phyloP scores from a whole-genome alignment of 35 echinoderm and acorn worm genomes.

The Holothuria glaberrima region DNA sequence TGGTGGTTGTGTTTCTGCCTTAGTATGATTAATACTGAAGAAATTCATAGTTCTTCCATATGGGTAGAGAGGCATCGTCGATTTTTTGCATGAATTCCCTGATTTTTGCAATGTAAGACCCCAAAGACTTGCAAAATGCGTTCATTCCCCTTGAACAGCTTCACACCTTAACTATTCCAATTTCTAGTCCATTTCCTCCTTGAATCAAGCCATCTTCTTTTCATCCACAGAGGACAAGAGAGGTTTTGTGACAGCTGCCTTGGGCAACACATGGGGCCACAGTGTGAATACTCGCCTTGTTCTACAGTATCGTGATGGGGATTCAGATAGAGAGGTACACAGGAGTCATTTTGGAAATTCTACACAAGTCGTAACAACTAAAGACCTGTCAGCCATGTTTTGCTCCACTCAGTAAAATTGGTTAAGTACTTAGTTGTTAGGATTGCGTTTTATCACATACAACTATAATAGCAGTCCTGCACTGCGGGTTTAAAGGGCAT shows the following conservation, averaged over 20 bases:
- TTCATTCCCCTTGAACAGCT: conserved; percentile 30
- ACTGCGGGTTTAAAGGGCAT: too few species aligned
- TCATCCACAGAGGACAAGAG: conserved; percentile 54
- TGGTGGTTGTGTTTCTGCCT: too few species aligned
- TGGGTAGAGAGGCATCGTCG: too few species aligned
- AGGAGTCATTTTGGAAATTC: not conserved
- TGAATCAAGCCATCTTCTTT: conserved; percentile 47
- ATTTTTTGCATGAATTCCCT: conserved; percentile 39
- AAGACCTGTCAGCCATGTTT: too few species aligned
- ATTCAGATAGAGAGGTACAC: conserved; percentile 75
- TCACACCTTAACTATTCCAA: conserved; percentile 53
- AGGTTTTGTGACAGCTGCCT: conserved; percentile 84
- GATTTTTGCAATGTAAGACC: conserved; percentile 33
- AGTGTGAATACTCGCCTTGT: conserved; percentile 87
- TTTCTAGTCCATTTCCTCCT: conserved; percentile 29
- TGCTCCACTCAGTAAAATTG: too few species aligned
- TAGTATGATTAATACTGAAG: too few species aligned
- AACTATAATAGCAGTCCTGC: too few species aligned
- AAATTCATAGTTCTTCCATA: too few species aligned
- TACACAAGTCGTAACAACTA: too few species aligned
- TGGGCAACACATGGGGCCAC: conserved; percentile 96
- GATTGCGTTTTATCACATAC: too few species aligned
- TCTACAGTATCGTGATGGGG: conserved; percentile 77
- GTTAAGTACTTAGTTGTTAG: too few species aligned
- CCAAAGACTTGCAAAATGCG: not conserved